Percentiles rank a stretch among this genome's conserved stretches.
Conservation (phyloP, 2,888 invertebrate genomes). For the Ceramica pisi region DNA sequence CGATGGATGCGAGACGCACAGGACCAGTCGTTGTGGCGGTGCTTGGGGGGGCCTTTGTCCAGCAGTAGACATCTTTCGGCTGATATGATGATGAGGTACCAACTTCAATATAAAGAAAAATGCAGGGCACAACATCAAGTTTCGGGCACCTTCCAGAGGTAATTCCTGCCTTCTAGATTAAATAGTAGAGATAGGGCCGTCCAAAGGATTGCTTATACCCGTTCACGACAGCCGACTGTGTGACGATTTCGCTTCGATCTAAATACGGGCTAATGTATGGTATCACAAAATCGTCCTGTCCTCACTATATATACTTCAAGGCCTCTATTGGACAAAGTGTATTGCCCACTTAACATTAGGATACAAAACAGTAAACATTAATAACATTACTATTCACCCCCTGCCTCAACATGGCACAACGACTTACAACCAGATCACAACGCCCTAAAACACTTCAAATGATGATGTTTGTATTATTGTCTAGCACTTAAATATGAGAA, state of each 20-base stretch:
- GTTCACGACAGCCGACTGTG: no score
- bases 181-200: no score
- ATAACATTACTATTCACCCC: slow-evolving; percentile 32
- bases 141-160: background rate
- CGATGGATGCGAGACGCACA: no score
- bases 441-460: slow-evolving; percentile 41
- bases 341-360: slow-evolving; percentile 30
- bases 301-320: no score
- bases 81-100: no score
- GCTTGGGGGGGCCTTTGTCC: no score
- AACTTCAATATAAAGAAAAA: background rate
- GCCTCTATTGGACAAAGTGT: slow-evolving; percentile 6
- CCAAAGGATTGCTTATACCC: no score
- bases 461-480: slow-evolving; percentile 63
- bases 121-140: background rate
- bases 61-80: no score
- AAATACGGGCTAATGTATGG: no score
- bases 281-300: no score
- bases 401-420: slow-evolving; percentile 61
- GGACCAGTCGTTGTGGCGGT: no score
- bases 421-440: slow-evolving; percentile 59
- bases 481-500: slow-evolving; percentile 52
- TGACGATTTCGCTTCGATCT: no score
- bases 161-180: background rate
- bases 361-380: slow-evolving; percentile 40